Conservation (phyloP, 2,797 vertebrate genomes). For the Tokudaia tokunoshimensis region DNA sequence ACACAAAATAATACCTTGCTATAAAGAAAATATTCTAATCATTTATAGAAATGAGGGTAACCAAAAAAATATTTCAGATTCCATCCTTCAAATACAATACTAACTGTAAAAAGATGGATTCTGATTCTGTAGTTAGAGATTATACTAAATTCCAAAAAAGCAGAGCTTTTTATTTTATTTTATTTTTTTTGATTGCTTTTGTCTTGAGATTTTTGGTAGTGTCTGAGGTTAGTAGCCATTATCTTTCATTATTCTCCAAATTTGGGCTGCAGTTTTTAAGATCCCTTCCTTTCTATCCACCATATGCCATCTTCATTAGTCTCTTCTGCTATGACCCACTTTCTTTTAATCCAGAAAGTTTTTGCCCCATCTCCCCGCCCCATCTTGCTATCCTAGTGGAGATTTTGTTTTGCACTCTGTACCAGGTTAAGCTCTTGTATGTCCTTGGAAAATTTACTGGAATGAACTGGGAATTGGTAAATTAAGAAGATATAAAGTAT, state of each 20-base stretch:
- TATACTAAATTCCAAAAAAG: not conserved
- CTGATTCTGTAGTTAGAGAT: not conserved
- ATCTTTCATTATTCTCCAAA: not conserved
- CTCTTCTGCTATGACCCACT: not conserved
- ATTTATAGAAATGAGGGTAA: not conserved
- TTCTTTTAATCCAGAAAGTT: accelerated
- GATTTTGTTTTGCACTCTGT: not conserved
- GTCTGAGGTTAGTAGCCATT: not conserved
- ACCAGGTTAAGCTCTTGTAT: not conserved
- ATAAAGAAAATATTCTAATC: not conserved
- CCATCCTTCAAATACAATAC: not conserved
- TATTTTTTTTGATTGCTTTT: not conserved
- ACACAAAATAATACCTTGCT: not conserved
- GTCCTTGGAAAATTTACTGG: not conserved
- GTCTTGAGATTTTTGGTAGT: not conserved
- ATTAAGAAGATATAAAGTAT: not conserved
- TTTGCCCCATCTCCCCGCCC: not conserved
- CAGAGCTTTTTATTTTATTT: too few species aligned
- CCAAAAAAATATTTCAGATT: not conserved
- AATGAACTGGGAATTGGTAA: not conserved
- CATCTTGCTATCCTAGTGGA: not conserved
- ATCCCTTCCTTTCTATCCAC: not conserved
- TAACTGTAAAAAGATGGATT: not conserved
- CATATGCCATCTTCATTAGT: not conserved
- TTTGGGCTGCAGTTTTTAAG: not conserved